phyloP scores from a whole-genome alignment of 2,113 vertebrate genomes.

The Pygoscelis adeliae region DNA sequence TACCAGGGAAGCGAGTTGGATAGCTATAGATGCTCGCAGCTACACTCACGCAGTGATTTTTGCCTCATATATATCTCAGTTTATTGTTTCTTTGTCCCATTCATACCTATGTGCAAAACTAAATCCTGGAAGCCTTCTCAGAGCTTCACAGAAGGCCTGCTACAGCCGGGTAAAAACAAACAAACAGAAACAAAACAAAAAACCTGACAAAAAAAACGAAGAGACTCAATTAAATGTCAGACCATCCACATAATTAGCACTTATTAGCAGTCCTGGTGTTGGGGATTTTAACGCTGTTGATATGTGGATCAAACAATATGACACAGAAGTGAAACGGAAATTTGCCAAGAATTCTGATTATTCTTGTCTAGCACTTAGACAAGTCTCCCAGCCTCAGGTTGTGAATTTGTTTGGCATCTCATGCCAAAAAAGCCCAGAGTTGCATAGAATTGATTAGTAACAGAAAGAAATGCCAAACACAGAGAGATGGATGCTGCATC shows the following conservation, averaged over 20 bases:
- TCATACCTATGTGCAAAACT: constrained; percentile 69
- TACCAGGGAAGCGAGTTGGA: background rate
- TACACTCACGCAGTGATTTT: constrained; percentile 30
- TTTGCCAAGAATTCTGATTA: constrained; percentile 41
- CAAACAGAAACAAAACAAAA: background rate
- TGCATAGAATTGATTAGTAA: constrained; percentile 81
- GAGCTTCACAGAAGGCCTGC: constrained; percentile 25
- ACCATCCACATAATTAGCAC: constrained; percentile 31
- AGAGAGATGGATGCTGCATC: constrained; percentile 41
- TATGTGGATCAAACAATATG: constrained; percentile 44
- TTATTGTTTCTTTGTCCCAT: constrained; percentile 59
- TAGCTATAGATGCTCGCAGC: constrained; percentile 27
- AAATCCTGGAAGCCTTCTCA: constrained; percentile 34
- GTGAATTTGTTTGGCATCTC: constrained; percentile 67
- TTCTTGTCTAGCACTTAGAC: constrained; percentile 41
- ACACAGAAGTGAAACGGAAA: constrained; percentile 61
- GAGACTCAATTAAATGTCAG: constrained; percentile 22
- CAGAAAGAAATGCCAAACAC: constrained; percentile 65
- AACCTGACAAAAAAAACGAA: constrained; percentile 3
- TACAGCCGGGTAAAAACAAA: constrained; percentile 45
- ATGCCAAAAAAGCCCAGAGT: constrained; percentile 67
- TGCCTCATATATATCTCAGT: constrained; percentile 29
- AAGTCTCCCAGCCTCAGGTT: constrained; percentile 13
- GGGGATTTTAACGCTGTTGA: constrained; percentile 33
- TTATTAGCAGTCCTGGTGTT: constrained; percentile 19